Evolutionary conservation across 2,797 vertebrate genomes (phyloP), one percentile per base, ranked within the genome.

Genomic region (Denticeps clupeoides): DNA sequence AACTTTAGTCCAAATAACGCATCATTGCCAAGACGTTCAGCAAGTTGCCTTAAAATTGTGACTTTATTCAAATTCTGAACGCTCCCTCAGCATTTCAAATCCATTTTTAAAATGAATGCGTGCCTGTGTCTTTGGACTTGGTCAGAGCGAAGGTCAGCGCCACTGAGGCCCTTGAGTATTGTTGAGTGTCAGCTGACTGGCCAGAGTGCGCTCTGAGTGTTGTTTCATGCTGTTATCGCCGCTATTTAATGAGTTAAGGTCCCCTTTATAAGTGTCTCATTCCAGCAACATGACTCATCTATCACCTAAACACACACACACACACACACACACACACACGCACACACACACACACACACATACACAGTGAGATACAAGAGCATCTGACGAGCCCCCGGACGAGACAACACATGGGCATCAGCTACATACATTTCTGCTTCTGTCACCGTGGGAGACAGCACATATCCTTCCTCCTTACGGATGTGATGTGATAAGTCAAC

Each of bases 181-280:
- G 54, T 33, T 49, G 60, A 56, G 62, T 49, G 55, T 10, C 2
- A 16, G 7, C 15, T 4, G 44, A 44, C 49, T 56, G 57, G 48
- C 29, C 37, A 51, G 61, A 68, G 66, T 43, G 57, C 45, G 56
- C 9, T 12, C 38, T 35, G 45, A 68, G 60, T 51, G 50, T 48
- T 32, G 41, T 55, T 60, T 61, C 49, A 55, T 55, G 55, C 43
- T 43, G 49, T 55, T 65, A 68, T 68, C 59, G 35, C 45, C 38
- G 49, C 45, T 42, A 52, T 51, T 53, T 63, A 60, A 68, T 65
- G 58, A 53, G 48, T 44, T 53, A 31, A 29, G 58, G 24, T 12
- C 41, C 23, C 13, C 22, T 29, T 60, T 62, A 68, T 63, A 65
- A 51, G 49, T 43, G 41, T 6, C 32, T 40, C 48, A 68, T 68